Base-by-base conservation (phyloP, 1,140 invertebrate genomes). In the Pseudomyrmex pallidus region DNA sequence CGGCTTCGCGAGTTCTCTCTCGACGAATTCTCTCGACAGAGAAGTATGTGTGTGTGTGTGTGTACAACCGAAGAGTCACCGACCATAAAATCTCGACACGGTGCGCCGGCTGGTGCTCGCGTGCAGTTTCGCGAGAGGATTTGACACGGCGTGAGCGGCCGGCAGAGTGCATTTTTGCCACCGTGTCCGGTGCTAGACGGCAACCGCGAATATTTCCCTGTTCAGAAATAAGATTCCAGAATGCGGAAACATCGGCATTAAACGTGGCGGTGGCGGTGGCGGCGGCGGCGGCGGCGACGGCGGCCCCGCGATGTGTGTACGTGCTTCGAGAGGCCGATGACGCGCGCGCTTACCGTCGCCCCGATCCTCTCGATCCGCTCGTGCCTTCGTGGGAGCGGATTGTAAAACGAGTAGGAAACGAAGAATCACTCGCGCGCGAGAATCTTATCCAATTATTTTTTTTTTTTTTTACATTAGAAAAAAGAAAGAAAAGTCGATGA, bases 181-280 rank as follows among this genome's bases (percentile, higher is more conserved):
- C 54, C 15, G 20, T 46, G 15, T 35, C 22, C 66, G 82, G n/a
- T 25, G 2, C 72, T 72, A 83, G 54, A 68, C 82, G 15, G 64
- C 35, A 35, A 35, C 35, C 35, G 35, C 22, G 74, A 82, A 84
- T 88, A 85, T 83, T 85, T 35, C 68, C 84, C 20, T 54, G 84
- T 83, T 70, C 64, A 87, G 83, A 84, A 85, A 89, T 89, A 85
- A 88, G 86, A 86, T 85, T 85, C 56, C 66, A 90, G 89, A 90
- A 90, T 90, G 89, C 90, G 90, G 90, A 91, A 91, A 91, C 83
- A 89, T 87, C 85, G 82, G 85, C 77, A 86, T 74, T 25, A 85
- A 82, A 80, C 35, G 46, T 46, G 61, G 64, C 50, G 57, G 63
- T 5, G 35, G 25, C 2, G 25, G 25, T 0, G 35, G 35, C 35